These are phyloP conservation scores for Lithophane socia DNA, from an alignment of 2,888 invertebrate species.

Conservation along the genomic window DNA sequence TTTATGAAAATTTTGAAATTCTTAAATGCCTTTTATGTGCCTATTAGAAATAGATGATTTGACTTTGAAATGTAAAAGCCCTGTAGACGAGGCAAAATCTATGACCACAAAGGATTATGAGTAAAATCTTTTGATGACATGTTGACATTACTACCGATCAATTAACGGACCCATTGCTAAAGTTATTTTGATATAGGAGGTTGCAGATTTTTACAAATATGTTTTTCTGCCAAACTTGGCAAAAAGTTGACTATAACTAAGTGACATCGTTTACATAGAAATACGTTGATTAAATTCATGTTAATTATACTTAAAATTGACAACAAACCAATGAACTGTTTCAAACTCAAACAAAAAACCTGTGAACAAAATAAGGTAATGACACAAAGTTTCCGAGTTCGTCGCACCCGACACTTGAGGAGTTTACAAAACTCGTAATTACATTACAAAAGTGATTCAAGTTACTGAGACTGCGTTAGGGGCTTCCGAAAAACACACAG, in stretches of 20 bases:
- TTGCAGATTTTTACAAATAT: neutral
- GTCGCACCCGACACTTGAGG: slow-evolving; percentile 47
- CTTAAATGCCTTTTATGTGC: too few species aligned
- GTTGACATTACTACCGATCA: neutral
- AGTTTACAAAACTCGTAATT: slow-evolving; percentile 61
- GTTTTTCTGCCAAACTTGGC: neutral
- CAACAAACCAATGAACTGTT: neutral
- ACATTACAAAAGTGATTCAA: slow-evolving; percentile 60
- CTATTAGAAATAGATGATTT: too few species aligned
- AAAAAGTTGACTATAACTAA: neutral
- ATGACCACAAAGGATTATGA: neutral
- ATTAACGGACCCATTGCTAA: neutral
- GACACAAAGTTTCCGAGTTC: slow-evolving; percentile 34
- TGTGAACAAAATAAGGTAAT: slow-evolving; percentile 43
- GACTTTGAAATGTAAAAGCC: too few species aligned
- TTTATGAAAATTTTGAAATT: too few species aligned
- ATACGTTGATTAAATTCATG: neutral
- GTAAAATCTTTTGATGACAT: neutral
- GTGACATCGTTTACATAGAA: neutral
- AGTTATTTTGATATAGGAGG: neutral
- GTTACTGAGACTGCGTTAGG: slow-evolving; percentile 18
- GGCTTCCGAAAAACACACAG: neutral
- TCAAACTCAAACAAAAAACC: slow-evolving; percentile 6
- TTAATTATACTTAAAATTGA: neutral
- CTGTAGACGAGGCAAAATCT: too few species aligned